Evolutionary conservation across 2,888 invertebrate genomes (phyloP).

Genomic region (Rotaria magnacalcarata): DNA sequence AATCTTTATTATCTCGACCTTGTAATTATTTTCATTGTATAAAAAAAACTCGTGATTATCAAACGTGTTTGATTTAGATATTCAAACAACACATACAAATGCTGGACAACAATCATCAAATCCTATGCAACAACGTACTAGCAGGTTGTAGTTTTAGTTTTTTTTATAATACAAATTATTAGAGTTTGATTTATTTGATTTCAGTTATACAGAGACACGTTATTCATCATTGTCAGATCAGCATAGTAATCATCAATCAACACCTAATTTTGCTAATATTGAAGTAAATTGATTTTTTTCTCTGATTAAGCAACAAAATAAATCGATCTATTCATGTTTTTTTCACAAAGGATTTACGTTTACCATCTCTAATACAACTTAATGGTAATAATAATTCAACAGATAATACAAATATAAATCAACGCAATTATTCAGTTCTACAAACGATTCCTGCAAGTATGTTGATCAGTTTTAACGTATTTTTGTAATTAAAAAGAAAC

Average conservation of each 20-base stretch:
- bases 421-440: constrained; percentile 3
- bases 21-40: too few relatives aligned
- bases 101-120: background rate
- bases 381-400: background rate
- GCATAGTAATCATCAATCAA: background rate
- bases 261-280: background rate
- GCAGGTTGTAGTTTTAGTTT: background rate
- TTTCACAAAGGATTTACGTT: background rate
- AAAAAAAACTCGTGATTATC: too few relatives aligned
- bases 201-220: background rate
- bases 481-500: background rate
- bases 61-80: too few relatives aligned
- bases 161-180: too few relatives aligned
- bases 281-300: background rate
- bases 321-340: background rate
- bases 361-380: background rate
- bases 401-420: constrained; percentile 11
- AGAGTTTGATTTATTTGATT: too few relatives aligned
- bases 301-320: too few relatives aligned
- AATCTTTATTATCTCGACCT: background rate
- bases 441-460: background rate
- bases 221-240: constrained; percentile 19
- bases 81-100: too few relatives aligned
- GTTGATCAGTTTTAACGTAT: too few relatives aligned
- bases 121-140: background rate